Percentiles rank a stretch among this genome's conserved stretches.
Evolutionary conservation across 2,888 invertebrate species (phyloP).

Genomic region (Eurois occulta): DNA sequence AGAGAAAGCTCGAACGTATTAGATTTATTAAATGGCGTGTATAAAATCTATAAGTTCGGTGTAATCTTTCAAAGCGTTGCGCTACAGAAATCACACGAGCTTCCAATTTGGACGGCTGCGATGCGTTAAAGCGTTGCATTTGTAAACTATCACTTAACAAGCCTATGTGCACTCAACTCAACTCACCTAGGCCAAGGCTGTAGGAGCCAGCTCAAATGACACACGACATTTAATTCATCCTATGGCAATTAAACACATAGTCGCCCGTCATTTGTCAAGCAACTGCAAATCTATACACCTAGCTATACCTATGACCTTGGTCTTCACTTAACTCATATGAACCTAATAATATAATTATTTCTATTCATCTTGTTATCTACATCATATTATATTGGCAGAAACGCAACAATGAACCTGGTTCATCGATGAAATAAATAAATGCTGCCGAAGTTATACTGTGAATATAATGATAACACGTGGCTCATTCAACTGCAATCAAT

Average conservation of each 20-base stretch:
- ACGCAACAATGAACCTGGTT: constrained; percentile 57
- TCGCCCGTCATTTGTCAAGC: constrained; percentile 27
- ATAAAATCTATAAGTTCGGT: constrained; percentile 18
- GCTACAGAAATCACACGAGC: constrained; percentile 49
- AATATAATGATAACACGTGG: constrained; percentile 21
- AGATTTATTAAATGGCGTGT: neutral
- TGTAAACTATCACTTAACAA: constrained; percentile 54
- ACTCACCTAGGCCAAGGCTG: constrained; percentile 18
- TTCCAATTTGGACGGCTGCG: constrained; percentile 78
- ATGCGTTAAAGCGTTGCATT: constrained; percentile 76
- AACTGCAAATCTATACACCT: constrained; percentile 11
- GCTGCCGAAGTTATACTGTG: constrained; percentile 37
- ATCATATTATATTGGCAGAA: constrained; percentile 43
- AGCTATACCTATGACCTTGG: constrained; percentile 54
- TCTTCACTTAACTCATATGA: constrained; percentile 45
- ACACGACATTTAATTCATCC: neutral
- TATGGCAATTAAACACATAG: neutral
- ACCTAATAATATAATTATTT: constrained; percentile 50
- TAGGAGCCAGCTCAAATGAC: constrained; percentile 17
- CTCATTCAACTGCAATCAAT: constrained; percentile 42
- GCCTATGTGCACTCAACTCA: constrained; percentile 55
- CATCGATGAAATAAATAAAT: constrained; percentile 52
- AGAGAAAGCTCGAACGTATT: neutral
- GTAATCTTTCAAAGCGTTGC: constrained; percentile 30
- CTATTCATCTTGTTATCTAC: constrained; percentile 48